Conservation (phyloP, 2,113 vertebrate species). For the Pycnonotus jocosus region DNA sequence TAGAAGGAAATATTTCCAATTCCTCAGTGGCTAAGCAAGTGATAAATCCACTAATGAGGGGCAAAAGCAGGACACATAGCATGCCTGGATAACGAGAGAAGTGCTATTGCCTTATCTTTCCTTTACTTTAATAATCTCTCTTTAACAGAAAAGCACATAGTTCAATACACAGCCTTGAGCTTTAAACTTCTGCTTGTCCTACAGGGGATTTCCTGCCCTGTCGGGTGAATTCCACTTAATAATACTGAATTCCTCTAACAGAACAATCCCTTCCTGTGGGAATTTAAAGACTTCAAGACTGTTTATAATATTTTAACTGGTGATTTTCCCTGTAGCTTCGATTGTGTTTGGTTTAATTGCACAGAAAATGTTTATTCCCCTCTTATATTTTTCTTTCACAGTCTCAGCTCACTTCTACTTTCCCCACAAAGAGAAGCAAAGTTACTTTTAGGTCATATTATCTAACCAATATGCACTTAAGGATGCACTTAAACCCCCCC, state of each 20-base stretch:
- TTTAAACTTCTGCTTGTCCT: conserved; percentile 61
- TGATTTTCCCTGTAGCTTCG: conserved; percentile 43
- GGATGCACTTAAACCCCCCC: conserved; percentile 56
- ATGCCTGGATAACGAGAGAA: not conserved
- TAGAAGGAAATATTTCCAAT: not conserved
- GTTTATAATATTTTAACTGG: conserved; percentile 54
- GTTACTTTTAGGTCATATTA: conserved; percentile 29
- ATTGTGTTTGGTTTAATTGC: conserved; percentile 33
- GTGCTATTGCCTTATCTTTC: not conserved
- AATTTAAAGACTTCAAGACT: conserved; percentile 42
- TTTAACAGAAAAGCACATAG: conserved; percentile 1
- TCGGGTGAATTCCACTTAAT: conserved; percentile 59
- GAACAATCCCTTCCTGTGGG: conserved; percentile 55
- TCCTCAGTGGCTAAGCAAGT: not conserved
- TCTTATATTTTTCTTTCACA: conserved; percentile 7
- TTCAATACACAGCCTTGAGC: conserved; percentile 38
- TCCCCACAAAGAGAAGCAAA: conserved; percentile 24
- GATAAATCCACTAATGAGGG: conserved; percentile 5
- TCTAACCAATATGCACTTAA: conserved; percentile 23
- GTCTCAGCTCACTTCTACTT: not conserved
- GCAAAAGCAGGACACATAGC: not conserved
- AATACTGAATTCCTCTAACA: conserved; percentile 50
- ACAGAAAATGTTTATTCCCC: conserved; percentile 38
- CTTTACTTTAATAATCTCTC: conserved; percentile 7
- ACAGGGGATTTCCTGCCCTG: conserved; percentile 59